Percentiles rank a stretch among this genome's conserved stretches.
Evolutionary conservation across 2,888 invertebrate species (phyloP).

Genomic region (Kuschelorhynchus macadamiae): DNA sequence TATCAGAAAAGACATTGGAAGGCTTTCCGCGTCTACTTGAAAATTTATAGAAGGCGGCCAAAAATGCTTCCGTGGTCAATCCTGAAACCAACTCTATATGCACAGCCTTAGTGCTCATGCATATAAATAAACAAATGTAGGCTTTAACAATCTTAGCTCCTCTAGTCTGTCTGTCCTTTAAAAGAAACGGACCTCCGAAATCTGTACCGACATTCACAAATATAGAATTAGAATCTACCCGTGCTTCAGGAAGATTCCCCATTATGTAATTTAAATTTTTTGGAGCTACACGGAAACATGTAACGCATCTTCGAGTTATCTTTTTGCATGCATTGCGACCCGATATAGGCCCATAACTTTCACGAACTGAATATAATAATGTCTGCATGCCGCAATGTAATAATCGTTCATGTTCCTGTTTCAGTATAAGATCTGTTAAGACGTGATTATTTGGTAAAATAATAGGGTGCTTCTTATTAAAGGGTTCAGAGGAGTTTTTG

Average conservation of each 20-base stretch:
- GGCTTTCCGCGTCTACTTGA: slow-evolving; percentile 24
- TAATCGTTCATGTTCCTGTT: slow-evolving; percentile 42
- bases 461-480: slow-evolving; percentile 45
- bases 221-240: slow-evolving; percentile 4
- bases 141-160: slow-evolving; percentile 20
- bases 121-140: slow-evolving; percentile 20
- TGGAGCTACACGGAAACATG: slow-evolving; percentile 4
- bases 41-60: slow-evolving; percentile 20
- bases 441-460: slow-evolving; percentile 39
- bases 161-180: slow-evolving; percentile 25
- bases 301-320: slow-evolving; percentile 32
- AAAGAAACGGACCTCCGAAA: slow-evolving; percentile 24
- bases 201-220: slow-evolving; percentile 22
- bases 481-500: slow-evolving; percentile 14
- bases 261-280: slow-evolving; percentile 12
- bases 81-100: slow-evolving; percentile 45
- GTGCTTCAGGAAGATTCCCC: slow-evolving; percentile 18
- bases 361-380: slow-evolving; percentile 40
- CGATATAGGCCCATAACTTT: slow-evolving; percentile 55
- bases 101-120: slow-evolving; percentile 49
- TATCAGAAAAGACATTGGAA: slow-evolving; percentile 18
- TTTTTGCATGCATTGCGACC: slow-evolving; percentile 50
- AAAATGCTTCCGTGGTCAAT: slow-evolving; percentile 11
- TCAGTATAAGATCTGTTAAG: slow-evolving; percentile 44
- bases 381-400: slow-evolving; percentile 46